Base-by-base conservation (phyloP, 2,113 vertebrate species). In the Proteles cristata region DNA sequence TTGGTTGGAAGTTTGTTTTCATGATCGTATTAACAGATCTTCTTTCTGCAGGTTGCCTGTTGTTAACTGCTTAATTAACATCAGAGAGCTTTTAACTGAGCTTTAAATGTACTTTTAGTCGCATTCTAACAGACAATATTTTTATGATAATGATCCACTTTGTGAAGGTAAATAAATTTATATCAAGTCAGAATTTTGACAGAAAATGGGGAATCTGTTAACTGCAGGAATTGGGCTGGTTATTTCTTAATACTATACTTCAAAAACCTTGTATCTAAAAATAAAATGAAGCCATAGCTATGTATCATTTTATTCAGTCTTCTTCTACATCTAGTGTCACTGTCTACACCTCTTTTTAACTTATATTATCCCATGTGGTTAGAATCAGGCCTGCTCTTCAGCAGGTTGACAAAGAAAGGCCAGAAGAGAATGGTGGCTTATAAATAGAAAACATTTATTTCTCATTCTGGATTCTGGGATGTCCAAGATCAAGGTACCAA, bases 21-120 rank as follows among this genome's bases (percentile, higher is more conserved):
- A 89, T 39, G 97, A 96, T 84, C 14, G 0, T 71, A 84, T 96
- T 98, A 97, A 97, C 92, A 50, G 92, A 94, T 65, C 88, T 89
- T 94, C 39, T 89, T 92, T 97, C 69, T 23, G 33, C 0, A 1
- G 45, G 1, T 0, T 35, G 43, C 90, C 92, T 58, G 8, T 66
- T 96, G 45, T 74, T 82, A 93, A 93, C 74, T 73, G 23, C 17
- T 89, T 95, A 11, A 21, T 93, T 91, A 76, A 83, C 11, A 69
- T 76, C 43, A 87, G 45, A 55, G 83, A 87, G 19, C 19, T 91
- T 74, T 89, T 90, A 80, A 71, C 86, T n/a, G 85, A 96, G 7
- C 9, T 84, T 65, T n/a, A 77, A 68, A 50, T 10, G 16, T 31
- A 71, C 33, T 90, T 97, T 90, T 90, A 7, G 55, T 76, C 84